A percentile compares a stretch with the other conserved stretches of the same genome.
These are phyloP conservation scores for Hoplodrina blanda DNA, from an alignment of 2,888 invertebrate species.

Conservation along the genomic window DNA sequence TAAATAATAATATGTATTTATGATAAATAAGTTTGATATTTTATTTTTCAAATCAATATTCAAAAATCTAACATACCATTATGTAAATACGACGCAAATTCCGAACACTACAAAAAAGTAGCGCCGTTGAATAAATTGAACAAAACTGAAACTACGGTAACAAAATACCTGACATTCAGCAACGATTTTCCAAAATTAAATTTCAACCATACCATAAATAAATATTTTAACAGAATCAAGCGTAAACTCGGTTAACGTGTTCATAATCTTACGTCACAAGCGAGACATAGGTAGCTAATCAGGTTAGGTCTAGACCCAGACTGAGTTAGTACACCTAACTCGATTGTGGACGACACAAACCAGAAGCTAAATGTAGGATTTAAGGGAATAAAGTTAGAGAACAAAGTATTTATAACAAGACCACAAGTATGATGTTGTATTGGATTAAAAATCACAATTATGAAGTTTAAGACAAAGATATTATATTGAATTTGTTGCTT, in stretches of 20 bases:
- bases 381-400: conserved; percentile 12
- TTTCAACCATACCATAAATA: neutral
- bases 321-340: conserved; percentile 43
- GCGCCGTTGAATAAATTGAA: too few species aligned
- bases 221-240: conserved; percentile 18
- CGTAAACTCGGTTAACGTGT: conserved; percentile 6
- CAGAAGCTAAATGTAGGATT: conserved; percentile 34
- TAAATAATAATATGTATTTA: too few species aligned
- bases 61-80: too few species aligned
- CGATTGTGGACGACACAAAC: conserved; percentile 46
- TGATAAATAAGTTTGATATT: too few species aligned
- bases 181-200: neutral
- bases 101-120: too few species aligned
- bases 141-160: too few species aligned
- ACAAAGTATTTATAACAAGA: neutral
- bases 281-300: conserved; percentile 51
- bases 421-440: neutral
- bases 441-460: neutral
- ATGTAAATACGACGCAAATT: too few species aligned
- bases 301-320: conserved; percentile 40
- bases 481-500: neutral
- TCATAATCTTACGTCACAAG: conserved; percentile 39
- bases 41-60: too few species aligned
- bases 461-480: neutral
- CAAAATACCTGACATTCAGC: too few species aligned